phyloP scores from a whole-genome alignment of 2,113 vertebrate species.

The Etheostoma spectabile region DNA sequence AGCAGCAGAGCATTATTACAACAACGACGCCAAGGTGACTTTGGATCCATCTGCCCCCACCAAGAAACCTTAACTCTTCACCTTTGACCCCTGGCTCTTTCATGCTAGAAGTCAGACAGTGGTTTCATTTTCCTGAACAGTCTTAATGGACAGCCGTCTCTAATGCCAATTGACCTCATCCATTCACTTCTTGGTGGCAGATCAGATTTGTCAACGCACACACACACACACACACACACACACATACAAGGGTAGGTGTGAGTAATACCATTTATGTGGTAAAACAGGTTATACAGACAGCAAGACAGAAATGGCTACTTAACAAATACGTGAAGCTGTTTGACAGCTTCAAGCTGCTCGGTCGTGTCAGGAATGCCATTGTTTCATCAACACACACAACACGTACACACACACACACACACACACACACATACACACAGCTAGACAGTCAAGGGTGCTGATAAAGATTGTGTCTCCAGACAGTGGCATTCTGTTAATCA shows the following conservation, averaged over 20 bases:
- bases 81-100: conserved; percentile 39
- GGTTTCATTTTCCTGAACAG: conserved; percentile 37
- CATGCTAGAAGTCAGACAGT: conserved; percentile 41
- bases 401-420: not conserved
- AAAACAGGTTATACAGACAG: conserved; percentile 62
- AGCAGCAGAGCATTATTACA: conserved; percentile 1
- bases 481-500: conserved; percentile 63
- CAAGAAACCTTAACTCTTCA: conserved; percentile 21
- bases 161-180: conserved; percentile 15
- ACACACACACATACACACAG: conserved; percentile 8
- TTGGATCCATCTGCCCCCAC: conserved; percentile 1
- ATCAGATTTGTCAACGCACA: conserved; percentile 36
- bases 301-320: not conserved
- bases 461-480: conserved; percentile 57
- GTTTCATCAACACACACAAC: conserved; percentile 46
- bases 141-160: conserved; percentile 33
- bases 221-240: not conserved
- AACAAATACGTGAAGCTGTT: conserved; percentile 18
- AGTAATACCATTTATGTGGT: conserved; percentile 27
- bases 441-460: conserved; percentile 51
- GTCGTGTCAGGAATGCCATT: conserved; percentile 52
- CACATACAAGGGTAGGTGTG: conserved; percentile 2
- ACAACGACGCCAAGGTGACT: not conserved
- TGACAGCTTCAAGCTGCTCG: conserved; percentile 55
- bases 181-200: conserved; percentile 20